Evolutionary conservation across 2,797 vertebrate genomes (phyloP).

Genomic region (Melanotaenia pygmaea): DNA sequence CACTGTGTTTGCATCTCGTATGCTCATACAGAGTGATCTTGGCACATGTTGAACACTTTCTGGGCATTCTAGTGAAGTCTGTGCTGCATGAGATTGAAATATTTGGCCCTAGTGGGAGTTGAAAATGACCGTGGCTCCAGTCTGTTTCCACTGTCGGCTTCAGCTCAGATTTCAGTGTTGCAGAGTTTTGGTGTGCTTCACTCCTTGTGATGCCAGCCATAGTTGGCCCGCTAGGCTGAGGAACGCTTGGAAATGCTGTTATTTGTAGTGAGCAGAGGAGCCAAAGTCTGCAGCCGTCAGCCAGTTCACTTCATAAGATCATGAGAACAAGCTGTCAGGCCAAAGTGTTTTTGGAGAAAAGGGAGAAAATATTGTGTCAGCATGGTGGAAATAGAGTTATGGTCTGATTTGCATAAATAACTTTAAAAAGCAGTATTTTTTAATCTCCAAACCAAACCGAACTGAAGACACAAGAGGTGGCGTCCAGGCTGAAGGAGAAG

Average conservation of each 20-base stretch:
- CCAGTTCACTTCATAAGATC: slow-evolving; percentile 42
- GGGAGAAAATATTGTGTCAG: slow-evolving; percentile 30
- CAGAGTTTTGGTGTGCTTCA: slow-evolving; percentile 28
- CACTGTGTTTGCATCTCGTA: background rate
- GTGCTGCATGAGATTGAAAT: slow-evolving; percentile 6
- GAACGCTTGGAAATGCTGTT: slow-evolving; percentile 51
- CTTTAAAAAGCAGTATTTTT: slow-evolving; percentile 8
- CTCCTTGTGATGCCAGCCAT: slow-evolving; percentile 23
- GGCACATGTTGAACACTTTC: background rate
- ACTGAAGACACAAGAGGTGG: slow-evolving; percentile 13
- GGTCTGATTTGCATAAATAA: slow-evolving; percentile 37
- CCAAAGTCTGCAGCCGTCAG: slow-evolving; percentile 38
- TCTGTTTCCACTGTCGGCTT: slow-evolving; percentile 9
- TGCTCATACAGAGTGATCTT: background rate
- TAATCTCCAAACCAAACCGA: background rate
- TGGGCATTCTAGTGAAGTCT: background rate
- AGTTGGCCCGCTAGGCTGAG: slow-evolving; percentile 11
- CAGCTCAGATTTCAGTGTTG: slow-evolving; percentile 20
- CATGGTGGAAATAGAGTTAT: slow-evolving; percentile 9
- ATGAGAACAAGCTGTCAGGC: slow-evolving; percentile 34
- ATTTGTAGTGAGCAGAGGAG: slow-evolving; percentile 28
- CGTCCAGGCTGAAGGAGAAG: slow-evolving; percentile 29
- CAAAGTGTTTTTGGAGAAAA: slow-evolving; percentile 22
- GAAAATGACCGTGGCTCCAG: slow-evolving; percentile 32
- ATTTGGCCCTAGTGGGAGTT: slow-evolving; percentile 22